phyloP scores from a whole-genome alignment of 2,797 vertebrate species.

The Coracias cyanogaster region DNA sequence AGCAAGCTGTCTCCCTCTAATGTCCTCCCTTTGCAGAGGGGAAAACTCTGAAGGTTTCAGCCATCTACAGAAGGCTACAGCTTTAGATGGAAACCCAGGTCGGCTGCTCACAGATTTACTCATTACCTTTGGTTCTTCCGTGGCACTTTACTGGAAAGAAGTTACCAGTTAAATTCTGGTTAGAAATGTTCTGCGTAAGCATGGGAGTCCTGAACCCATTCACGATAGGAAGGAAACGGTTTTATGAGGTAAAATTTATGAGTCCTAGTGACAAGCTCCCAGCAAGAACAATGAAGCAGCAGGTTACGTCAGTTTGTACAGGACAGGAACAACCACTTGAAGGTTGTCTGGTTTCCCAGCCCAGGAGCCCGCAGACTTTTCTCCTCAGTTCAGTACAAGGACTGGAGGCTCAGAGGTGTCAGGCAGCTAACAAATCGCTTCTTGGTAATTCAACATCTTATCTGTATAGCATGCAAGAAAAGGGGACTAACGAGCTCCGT shows the following conservation, averaged over 20 bases:
- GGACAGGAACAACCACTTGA: neutral
- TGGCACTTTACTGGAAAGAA: neutral
- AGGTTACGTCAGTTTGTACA: neutral
- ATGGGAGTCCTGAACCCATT: neutral
- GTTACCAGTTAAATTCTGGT: neutral
- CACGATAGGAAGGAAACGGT: neutral
- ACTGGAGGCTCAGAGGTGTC: neutral
- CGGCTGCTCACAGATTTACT: neutral
- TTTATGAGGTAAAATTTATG: slow-evolving; percentile 30
- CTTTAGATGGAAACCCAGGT: neutral
- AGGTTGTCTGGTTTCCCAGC: neutral
- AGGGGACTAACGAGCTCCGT: neutral
- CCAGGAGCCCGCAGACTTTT: neutral
- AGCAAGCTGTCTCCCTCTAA: neutral
- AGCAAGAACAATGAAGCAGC: neutral
- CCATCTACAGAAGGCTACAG: neutral
- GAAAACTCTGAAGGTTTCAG: neutral
- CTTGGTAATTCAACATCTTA: neutral
- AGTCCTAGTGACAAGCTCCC: neutral
- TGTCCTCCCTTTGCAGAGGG: neutral
- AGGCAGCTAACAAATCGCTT: neutral
- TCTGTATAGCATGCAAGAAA: neutral
- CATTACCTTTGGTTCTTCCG: neutral
- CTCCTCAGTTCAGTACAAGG: neutral
- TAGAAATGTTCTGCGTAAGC: neutral